Conservation (phyloP, 1,140 invertebrate species). For the Archivesica marissinica region DNA sequence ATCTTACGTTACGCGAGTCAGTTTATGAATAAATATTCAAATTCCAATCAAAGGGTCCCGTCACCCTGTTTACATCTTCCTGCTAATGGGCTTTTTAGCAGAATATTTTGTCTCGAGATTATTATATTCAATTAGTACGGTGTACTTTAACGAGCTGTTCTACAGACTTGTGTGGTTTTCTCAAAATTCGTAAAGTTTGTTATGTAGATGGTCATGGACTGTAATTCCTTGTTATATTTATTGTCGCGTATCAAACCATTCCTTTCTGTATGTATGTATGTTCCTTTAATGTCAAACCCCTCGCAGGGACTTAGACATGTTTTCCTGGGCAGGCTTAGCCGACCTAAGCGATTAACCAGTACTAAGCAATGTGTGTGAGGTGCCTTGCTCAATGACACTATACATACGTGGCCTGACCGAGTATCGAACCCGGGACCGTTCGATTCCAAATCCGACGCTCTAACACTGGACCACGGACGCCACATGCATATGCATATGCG, state of each 20-base stretch:
- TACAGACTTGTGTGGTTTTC: conserved; percentile 8
- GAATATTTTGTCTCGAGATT: conserved; percentile 36
- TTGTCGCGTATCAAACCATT: not conserved
- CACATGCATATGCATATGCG: too few species aligned
- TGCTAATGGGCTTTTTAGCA: conserved; percentile 35
- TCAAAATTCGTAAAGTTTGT: not conserved
- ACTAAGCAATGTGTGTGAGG: too few species aligned
- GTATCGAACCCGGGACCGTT: too few species aligned
- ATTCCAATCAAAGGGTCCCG: conserved; percentile 13
- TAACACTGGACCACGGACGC: too few species aligned
- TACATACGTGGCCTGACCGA: too few species aligned
- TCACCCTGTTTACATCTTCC: not conserved
- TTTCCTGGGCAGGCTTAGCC: too few species aligned
- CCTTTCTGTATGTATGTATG: too few species aligned
- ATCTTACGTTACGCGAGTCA: conserved; percentile 19
- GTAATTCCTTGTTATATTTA: not conserved
- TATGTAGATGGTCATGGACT: not conserved
- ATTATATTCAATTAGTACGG: not conserved
- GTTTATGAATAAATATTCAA: conserved; percentile 20
- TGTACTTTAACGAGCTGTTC: not conserved
- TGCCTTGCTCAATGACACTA: too few species aligned
- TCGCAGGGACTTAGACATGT: too few species aligned
- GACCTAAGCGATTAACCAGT: too few species aligned
- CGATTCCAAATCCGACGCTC: too few species aligned
- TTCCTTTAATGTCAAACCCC: too few species aligned